A percentile compares a stretch with the other conserved stretches of the same genome.
Evolutionary conservation across 1,140 invertebrate species (phyloP).

Genomic region (Pogonomyrmex barbatus): DNA sequence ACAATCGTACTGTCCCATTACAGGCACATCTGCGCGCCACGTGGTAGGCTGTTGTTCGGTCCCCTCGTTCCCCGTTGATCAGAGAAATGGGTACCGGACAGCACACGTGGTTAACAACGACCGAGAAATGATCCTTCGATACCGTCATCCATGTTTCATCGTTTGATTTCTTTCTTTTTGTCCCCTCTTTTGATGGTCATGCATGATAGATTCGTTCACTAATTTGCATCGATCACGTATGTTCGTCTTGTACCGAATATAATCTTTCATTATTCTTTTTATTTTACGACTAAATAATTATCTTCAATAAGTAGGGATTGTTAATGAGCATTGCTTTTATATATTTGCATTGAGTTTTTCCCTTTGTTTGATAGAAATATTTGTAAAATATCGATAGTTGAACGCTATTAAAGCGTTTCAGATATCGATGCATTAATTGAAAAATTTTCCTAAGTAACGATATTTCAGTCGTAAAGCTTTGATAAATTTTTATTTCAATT

Average conservation of each 20-base stretch:
- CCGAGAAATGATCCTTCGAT: neutral
- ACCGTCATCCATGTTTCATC: neutral
- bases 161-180: neutral
- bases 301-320: neutral
- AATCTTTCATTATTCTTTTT: neutral
- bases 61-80: constrained; percentile 10
- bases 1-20: constrained; percentile 55
- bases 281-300: neutral
- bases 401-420: neutral
- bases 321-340: neutral
- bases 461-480: neutral
- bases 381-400: neutral
- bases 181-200: neutral
- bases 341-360: neutral
- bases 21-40: constrained; percentile 68
- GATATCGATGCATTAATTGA: neutral
- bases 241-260: neutral
- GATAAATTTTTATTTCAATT: neutral
- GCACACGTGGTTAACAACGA: constrained; percentile 52
- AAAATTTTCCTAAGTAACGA: neutral
- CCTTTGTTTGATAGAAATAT: neutral
- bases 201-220: neutral
- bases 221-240: neutral
- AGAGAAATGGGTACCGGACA: neutral
- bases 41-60: constrained; percentile 50